phyloP scores from a whole-genome alignment of 2,113 vertebrate genomes.

The Anser brachyrhynchus region DNA sequence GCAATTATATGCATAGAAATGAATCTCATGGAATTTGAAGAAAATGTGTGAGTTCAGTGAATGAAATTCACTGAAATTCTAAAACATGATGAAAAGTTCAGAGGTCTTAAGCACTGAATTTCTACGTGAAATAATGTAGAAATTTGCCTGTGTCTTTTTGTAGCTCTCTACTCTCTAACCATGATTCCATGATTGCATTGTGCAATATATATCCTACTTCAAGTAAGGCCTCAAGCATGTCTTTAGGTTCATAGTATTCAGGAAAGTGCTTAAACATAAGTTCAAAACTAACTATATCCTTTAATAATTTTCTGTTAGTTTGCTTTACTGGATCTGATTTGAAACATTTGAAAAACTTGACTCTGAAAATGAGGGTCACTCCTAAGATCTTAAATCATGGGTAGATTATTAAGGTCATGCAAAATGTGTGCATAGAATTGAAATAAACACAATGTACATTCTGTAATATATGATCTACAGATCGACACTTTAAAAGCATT shows the following conservation, averaged over 20 bases:
- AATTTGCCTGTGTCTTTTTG: not conserved
- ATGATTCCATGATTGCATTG: not conserved
- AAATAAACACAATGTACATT: not conserved
- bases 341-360: not conserved
- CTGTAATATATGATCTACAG: not conserved
- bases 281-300: not conserved
- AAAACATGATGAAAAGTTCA: not conserved
- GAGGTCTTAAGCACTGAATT: not conserved
- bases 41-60: not conserved
- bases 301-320: not conserved
- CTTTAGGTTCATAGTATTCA: not conserved
- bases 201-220: not conserved
- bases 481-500: conserved; percentile 24
- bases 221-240: not conserved
- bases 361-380: not conserved
- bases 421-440: not conserved
- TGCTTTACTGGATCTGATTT: not conserved
- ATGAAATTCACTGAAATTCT: not conserved
- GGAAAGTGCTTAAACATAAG: not conserved
- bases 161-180: not conserved
- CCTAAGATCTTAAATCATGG: not conserved
- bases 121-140: not conserved
- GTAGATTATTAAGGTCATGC: not conserved
- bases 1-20: not conserved
- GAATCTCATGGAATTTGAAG: not conserved